Conservation (phyloP, 2,113 vertebrate genomes). For the Platichthys flesus region DNA sequence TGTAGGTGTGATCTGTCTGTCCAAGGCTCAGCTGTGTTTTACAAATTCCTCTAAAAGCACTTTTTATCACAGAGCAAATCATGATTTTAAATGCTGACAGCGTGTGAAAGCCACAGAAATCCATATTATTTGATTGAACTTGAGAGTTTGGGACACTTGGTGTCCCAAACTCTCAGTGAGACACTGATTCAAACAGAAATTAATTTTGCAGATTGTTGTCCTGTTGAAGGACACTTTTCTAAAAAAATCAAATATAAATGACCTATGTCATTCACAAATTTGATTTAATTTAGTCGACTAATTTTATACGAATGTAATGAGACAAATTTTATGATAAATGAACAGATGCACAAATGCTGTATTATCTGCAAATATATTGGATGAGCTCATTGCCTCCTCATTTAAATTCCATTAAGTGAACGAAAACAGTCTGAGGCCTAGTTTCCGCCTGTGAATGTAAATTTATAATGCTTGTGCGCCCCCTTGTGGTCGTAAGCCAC, state of each 20-base stretch:
- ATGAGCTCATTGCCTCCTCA: background rate
- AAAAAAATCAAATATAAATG: background rate
- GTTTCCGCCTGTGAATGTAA: background rate
- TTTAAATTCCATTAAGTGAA: background rate
- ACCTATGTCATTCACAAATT: background rate
- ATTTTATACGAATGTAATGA: background rate
- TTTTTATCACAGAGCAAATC: background rate
- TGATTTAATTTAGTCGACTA: background rate
- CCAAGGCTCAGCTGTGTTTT: slow-evolving; percentile 29
- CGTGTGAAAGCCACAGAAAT: background rate
- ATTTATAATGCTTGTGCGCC: slow-evolving; percentile 29
- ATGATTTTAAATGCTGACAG: background rate
- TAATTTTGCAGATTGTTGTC: background rate
- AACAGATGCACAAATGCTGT: background rate
- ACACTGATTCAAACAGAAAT: too few relatives aligned
- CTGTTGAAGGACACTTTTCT: background rate
- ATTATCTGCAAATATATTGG: background rate
- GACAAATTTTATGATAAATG: background rate
- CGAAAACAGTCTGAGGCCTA: background rate
- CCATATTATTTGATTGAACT: too few relatives aligned
- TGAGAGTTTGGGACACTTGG: too few relatives aligned
- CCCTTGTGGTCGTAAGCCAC: slow-evolving; percentile 27
- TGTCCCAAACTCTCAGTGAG: too few relatives aligned
- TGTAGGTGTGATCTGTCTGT: slow-evolving; percentile 47
- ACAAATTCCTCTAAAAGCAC: background rate